These are phyloP conservation scores for Candidula unifasciata DNA, from an alignment of 2,888 invertebrate genomes.

Conservation along the genomic window DNA sequence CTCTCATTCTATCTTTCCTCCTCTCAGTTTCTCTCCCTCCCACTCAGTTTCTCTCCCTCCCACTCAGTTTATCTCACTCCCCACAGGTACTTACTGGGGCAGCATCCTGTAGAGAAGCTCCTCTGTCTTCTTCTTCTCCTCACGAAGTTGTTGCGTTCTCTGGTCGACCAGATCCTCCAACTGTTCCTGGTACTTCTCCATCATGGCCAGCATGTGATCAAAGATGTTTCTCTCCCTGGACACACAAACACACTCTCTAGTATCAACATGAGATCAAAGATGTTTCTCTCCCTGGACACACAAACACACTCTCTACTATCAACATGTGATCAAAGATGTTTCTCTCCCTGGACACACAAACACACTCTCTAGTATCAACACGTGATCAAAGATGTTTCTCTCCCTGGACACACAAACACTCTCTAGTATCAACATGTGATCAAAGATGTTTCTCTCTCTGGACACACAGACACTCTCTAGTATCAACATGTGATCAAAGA, in stretches of 20 bases:
- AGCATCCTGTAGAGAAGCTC: conserved; percentile 83
- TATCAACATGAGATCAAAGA: not conserved
- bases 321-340: no score
- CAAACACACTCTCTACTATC: not conserved
- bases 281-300: no score
- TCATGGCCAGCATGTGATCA: conserved; percentile 98
- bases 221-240: conserved; percentile 94
- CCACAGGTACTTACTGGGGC: conserved; percentile 66
- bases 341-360: no score
- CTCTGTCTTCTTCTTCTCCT: conserved; percentile 97
- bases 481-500: no score
- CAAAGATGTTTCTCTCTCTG: no score
- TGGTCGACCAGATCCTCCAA: conserved; percentile 95
- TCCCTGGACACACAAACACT: no score
- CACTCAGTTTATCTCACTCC: not conserved
- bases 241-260: not conserved
- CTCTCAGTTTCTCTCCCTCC: not conserved
- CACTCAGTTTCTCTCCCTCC: not conserved
- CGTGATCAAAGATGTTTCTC: no score
- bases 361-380: no score
- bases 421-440: no score
- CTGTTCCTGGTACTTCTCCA: conserved; percentile 97
- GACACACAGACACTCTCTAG: no score
- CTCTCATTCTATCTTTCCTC: not conserved
- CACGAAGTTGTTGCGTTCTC: conserved; percentile 92